These are phyloP conservation scores for Drosophila sp. DNA, from an alignment of 1,140 invertebrate genomes.

Conservation along the genomic window DNA sequence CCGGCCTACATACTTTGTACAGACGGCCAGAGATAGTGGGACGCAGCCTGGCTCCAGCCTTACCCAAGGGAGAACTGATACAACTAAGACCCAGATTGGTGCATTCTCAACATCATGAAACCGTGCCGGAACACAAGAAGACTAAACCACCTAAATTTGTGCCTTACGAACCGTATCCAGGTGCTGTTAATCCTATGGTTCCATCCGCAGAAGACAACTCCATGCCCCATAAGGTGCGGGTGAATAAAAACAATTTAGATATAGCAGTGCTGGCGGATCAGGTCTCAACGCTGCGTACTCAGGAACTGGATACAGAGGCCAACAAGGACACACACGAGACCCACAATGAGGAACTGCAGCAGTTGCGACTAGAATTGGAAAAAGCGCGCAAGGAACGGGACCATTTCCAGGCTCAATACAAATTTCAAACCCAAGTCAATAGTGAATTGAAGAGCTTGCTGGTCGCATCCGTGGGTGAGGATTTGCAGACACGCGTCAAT, in stretches of 20 bases:
- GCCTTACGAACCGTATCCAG: constrained; percentile 94
- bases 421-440: constrained; percentile 92
- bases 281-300: constrained; percentile 86
- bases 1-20: constrained; percentile 71
- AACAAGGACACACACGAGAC: neutral
- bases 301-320: constrained; percentile 78
- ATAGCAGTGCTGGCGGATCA: constrained; percentile 88
- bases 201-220: constrained; percentile 31
- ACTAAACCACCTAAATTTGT: constrained; percentile 92
- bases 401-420: constrained; percentile 88
- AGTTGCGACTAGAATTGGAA: constrained; percentile 60
- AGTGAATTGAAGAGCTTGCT: constrained; percentile 95
- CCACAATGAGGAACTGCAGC: constrained; percentile 43
- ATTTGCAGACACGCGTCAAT: constrained; percentile 94
- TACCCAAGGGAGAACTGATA: constrained; percentile 75
- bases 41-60: constrained; percentile 61
- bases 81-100: constrained; percentile 68
- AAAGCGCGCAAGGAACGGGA: constrained; percentile 86
- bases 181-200: constrained; percentile 90
- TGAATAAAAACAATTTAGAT: constrained; percentile 87
- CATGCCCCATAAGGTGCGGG: constrained; percentile 44
- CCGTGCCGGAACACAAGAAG: constrained; percentile 83
- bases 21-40: constrained; percentile 55
- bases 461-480: constrained; percentile 96
- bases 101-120: constrained; percentile 3